phyloP scores from a whole-genome alignment of 2,797 vertebrate species.

The Spondyliosoma cantharus region DNA sequence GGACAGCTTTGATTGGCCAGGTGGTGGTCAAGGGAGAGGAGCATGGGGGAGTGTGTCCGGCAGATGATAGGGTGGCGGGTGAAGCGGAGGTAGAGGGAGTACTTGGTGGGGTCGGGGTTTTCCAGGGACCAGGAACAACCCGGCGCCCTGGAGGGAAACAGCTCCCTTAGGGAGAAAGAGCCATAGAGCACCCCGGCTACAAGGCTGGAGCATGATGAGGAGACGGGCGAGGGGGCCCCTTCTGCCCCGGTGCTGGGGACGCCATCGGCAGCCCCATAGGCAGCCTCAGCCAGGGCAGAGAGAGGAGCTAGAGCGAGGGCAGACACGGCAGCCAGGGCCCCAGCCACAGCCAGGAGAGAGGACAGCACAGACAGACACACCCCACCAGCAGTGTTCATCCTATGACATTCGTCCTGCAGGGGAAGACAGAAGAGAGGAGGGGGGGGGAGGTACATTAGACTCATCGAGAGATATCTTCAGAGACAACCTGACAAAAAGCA shows the following conservation, averaged over 20 bases:
- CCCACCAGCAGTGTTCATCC: constrained; percentile 99
- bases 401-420: constrained; percentile 98
- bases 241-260: constrained; percentile 69
- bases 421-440: constrained; percentile 46
- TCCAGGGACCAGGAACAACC: constrained; percentile 99
- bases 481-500: constrained; percentile 32
- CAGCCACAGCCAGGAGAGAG: constrained; percentile 92
- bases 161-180: constrained; percentile 98
- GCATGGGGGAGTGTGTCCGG: constrained; percentile 91
- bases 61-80: constrained; percentile 93
- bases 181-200: constrained; percentile 98
- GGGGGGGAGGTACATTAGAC: constrained; percentile 23
- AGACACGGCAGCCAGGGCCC: constrained; percentile 83
- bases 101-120: constrained; percentile 98
- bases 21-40: constrained; percentile 96
- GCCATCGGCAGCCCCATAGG: constrained; percentile 69
- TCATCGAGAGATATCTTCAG: constrained; percentile 31
- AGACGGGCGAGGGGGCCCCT: constrained; percentile 63
- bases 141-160: constrained; percentile 91
- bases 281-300: constrained; percentile 75
- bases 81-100: constrained; percentile 97
- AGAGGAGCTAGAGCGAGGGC: constrained; percentile 78
- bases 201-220: constrained; percentile 91
- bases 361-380: constrained; percentile 99
- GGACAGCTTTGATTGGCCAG: constrained; percentile 95